Evolutionary conservation across 2,797 vertebrate genomes (phyloP), one percentile per base, ranked within the genome.

Genomic region (Hypotaenidia okinawae): DNA sequence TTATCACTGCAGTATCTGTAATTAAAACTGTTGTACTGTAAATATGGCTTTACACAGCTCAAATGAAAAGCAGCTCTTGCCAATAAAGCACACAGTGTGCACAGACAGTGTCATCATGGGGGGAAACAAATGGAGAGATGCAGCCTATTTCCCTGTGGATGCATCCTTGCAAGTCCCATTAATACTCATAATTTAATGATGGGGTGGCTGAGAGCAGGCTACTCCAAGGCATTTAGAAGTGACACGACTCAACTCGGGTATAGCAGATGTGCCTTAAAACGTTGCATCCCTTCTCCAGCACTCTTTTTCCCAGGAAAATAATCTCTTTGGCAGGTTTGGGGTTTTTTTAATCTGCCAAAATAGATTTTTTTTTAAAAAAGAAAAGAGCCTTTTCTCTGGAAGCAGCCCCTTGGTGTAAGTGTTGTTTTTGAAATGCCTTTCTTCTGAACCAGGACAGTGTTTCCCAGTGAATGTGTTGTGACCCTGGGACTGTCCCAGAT

Each of bases 1-100:
- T 95, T 57, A 92, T 96, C 92, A 70, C 85, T 69, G 45, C 37
- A 32, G 33, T 62, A 84, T 72, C 3, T 0, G 70, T 94, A 97
- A 96, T 96, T 95, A 95, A 94, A 96, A 91, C 77, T 33, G 10
- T 61, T 94, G 92, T 86, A 85, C 72, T 96, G 87, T 78, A 91
- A 96, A 96, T 92, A 93, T 0, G 27, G 79, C 77, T 84, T 91
- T 94, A 90, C 73, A 77, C 59, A 75, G 79, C 82, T 94, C 79
- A 76, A 85, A 88, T 51, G 45, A 85, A 87, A 94, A 88, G 33
- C 45, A 95, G 45, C 66, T 81, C 64, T 66, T 94, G 81, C 94
- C 57, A 94, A 85, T 82, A 96, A 95, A 94, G 73, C 72, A 89
- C 47, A 37, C 33, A 79, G 28, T 16, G 54, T 63, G 62, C 59